These are phyloP conservation scores for Micromussa lordhowensis DNA, from an alignment of 92 coral and sea anemone genomes.

Conservation along the genomic window DNA sequence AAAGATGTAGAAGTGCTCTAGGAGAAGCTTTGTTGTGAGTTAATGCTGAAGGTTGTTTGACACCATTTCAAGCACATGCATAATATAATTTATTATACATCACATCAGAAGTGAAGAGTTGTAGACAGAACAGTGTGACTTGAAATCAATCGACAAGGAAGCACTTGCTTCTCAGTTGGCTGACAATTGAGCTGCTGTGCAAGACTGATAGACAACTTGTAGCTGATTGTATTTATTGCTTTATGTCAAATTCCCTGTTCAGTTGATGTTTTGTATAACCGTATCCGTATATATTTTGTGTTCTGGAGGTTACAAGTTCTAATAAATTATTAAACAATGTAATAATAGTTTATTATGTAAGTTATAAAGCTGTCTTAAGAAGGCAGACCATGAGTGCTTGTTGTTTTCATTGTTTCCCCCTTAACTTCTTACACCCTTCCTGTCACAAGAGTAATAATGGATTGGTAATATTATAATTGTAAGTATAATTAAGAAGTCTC, in stretches of 20 bases:
- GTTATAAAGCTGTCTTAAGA: not conserved
- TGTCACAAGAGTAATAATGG: too few species aligned
- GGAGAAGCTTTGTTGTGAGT: not conserved
- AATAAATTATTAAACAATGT: not conserved
- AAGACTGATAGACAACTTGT: not conserved
- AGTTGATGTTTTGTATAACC: not conserved
- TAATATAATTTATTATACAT: too few species aligned
- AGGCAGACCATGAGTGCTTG: not conserved
- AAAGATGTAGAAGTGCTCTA: not conserved
- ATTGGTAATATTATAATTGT: too few species aligned
- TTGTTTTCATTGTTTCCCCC: not conserved
- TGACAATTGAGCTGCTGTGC: not conserved
- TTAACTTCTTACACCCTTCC: not conserved
- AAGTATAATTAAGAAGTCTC: too few species aligned
- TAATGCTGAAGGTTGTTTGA: not conserved
- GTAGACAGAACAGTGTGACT: not conserved
- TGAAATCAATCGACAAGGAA: not conserved
- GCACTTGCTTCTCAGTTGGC: not conserved
- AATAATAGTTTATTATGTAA: not conserved
- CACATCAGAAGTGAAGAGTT: not conserved
- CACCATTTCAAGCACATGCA: not conserved
- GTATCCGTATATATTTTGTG: not conserved
- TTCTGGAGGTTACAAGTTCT: not conserved
- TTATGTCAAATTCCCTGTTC: not conserved
- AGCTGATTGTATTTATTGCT: not conserved